Evolutionary conservation across 1,140 invertebrate species (phyloP).

Genomic region (Cydia splendana): DNA sequence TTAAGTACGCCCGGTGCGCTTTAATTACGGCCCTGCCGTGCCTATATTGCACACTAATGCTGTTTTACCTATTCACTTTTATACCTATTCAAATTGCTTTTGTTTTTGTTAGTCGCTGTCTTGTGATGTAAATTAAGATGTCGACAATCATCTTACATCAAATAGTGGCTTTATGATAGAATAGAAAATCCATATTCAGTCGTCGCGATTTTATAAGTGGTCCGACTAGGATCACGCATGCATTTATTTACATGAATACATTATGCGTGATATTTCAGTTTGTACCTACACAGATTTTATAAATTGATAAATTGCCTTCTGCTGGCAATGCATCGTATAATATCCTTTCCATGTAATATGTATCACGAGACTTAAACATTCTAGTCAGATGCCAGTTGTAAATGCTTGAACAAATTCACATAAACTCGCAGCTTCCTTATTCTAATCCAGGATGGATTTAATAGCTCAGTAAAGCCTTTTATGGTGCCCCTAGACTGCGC

Average conservation of each 20-base stretch:
- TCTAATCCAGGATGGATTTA: slow-evolving; percentile 16
- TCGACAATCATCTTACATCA: background rate
- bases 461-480: slow-evolving; percentile 25
- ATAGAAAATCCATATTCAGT: too few species aligned
- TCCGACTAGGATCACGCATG: background rate
- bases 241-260: background rate
- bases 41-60: slow-evolving; percentile 2
- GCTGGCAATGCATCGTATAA: background rate
- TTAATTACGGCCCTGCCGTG: slow-evolving; percentile 19
- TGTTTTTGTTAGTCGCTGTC: background rate
- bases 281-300: too few species aligned
- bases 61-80: slow-evolving; percentile 12
- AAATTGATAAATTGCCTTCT: background rate
- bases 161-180: background rate
- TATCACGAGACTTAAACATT: background rate
- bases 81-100: background rate
- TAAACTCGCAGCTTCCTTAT: slow-evolving; percentile 24
- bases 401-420: slow-evolving; percentile 15
- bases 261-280: too few species aligned
- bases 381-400: background rate
- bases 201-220: too few species aligned
- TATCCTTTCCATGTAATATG: background rate
- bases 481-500: slow-evolving; percentile 15
- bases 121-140: background rate
- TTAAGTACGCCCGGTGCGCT: slow-evolving; percentile 30